Conservation (phyloP, 2,113 vertebrate genomes). For the Microtus ochrogaster region DNA sequence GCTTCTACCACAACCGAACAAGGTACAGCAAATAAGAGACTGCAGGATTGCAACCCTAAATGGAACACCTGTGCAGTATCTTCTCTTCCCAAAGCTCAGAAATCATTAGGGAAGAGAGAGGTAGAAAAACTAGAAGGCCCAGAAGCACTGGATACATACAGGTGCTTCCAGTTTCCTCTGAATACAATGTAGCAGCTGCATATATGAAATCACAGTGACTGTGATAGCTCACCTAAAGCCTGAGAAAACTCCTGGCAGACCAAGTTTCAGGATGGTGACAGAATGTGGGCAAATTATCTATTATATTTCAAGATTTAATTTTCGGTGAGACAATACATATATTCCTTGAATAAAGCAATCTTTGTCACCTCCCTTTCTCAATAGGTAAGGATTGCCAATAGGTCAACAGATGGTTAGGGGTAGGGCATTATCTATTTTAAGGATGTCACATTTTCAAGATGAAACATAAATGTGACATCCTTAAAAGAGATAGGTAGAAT, state of each 20-base stretch:
- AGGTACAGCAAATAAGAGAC: not conserved
- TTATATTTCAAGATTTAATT: not conserved
- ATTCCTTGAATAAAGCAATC: too few relatives aligned
- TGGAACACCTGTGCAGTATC: not conserved
- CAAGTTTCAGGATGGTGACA: not conserved
- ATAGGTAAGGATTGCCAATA: too few relatives aligned
- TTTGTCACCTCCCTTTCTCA: too few relatives aligned
- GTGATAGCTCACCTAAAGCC: not conserved
- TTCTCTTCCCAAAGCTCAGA: too few relatives aligned
- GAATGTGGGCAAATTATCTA: not conserved
- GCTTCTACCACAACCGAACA: not conserved
- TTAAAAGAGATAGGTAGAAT: not conserved
- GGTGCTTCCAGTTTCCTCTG: not conserved
- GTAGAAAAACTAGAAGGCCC: not conserved
- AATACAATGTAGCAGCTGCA: not conserved
- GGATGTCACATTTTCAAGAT: not conserved
- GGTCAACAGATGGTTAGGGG: too few relatives aligned
- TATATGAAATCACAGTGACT: not conserved
- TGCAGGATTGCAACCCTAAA: not conserved
- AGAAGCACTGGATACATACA: too few relatives aligned
- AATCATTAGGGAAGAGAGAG: not conserved
- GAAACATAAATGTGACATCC: not conserved
- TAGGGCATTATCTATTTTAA: too few relatives aligned
- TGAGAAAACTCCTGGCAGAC: not conserved
- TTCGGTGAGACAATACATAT: too few relatives aligned